Evolutionary conservation across 37 sponge, comb jelly and placozoan genomes (phyloP).

Genomic region (Spongia lamella): DNA sequence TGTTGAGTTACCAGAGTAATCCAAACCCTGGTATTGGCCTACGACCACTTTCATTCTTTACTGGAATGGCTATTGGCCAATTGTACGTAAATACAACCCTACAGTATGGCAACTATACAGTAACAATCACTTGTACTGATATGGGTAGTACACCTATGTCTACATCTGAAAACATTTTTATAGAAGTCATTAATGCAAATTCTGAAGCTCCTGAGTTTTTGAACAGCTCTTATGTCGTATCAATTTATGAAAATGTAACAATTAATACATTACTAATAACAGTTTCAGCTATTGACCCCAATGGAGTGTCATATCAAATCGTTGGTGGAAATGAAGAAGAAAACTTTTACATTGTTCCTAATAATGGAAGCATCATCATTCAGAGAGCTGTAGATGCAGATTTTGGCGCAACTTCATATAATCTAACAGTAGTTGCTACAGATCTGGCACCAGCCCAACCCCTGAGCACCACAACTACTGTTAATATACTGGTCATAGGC

Average conservation of each 20-base stretch:
- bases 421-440: no score
- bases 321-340: conserved; percentile 22
- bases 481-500: no score
- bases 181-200: conserved; percentile 49
- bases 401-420: no score
- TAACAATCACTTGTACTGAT: conserved; percentile 64
- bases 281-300: conserved; percentile 35
- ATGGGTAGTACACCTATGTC: not conserved
- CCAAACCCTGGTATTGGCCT: no score
- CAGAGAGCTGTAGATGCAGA: no score
- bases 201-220: conserved; percentile 48
- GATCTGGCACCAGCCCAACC: no score
- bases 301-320: conserved; percentile 38
- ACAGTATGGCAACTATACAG: conserved; percentile 27
- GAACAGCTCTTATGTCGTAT: conserved; percentile 47
- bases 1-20: no score
- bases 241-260: conserved; percentile 36
- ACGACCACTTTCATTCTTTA: no score
- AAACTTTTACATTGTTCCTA: conserved; percentile 53
- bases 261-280: conserved; percentile 15
- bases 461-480: no score
- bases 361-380: no score
- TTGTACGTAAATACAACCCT: not conserved
- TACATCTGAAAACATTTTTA: conserved; percentile 29
- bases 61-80: no score